A percentile compares a stretch with the other conserved stretches of the same genome.
Evolutionary conservation across 2,797 vertebrate genomes (phyloP).

Genomic region (Forpus xanthops): DNA sequence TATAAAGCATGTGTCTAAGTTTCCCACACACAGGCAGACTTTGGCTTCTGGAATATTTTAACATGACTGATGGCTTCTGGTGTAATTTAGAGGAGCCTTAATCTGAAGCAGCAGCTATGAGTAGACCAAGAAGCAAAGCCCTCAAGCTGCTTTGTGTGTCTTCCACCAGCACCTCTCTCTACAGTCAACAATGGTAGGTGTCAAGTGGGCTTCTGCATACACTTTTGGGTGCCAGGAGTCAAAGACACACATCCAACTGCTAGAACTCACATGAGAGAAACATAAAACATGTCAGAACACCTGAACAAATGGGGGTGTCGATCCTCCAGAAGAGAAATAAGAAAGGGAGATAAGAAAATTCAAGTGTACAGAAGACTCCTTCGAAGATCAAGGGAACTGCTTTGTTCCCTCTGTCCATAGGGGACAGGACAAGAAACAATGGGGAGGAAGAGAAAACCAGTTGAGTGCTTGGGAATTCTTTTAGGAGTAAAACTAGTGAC

Average conservation of each 20-base stretch:
- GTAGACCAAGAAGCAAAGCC: background rate
- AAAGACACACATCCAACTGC: background rate
- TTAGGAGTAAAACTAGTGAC: background rate
- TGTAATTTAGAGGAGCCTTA: background rate
- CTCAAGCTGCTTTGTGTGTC: background rate
- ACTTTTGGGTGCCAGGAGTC: background rate
- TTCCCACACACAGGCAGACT: constrained; percentile 1
- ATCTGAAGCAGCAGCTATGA: constrained; percentile 9
- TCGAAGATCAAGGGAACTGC: background rate
- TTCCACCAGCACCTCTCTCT: background rate
- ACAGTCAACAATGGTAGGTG: background rate
- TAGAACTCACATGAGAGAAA: background rate
- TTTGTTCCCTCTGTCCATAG: background rate
- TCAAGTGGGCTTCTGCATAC: background rate
- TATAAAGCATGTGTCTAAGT: background rate
- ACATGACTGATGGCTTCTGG: constrained; percentile 21
- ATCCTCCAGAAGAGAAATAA: background rate
- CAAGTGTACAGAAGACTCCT: background rate
- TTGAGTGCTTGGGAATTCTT: background rate
- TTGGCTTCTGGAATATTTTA: constrained; percentile 43
- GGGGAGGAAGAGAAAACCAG: background rate
- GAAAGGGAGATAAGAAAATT: background rate
- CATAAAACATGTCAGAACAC: background rate
- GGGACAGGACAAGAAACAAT: background rate
- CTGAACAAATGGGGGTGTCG: background rate